Evolutionary conservation across 2,113 vertebrate genomes (phyloP).

Genomic region (Calidris pygmaea): DNA sequence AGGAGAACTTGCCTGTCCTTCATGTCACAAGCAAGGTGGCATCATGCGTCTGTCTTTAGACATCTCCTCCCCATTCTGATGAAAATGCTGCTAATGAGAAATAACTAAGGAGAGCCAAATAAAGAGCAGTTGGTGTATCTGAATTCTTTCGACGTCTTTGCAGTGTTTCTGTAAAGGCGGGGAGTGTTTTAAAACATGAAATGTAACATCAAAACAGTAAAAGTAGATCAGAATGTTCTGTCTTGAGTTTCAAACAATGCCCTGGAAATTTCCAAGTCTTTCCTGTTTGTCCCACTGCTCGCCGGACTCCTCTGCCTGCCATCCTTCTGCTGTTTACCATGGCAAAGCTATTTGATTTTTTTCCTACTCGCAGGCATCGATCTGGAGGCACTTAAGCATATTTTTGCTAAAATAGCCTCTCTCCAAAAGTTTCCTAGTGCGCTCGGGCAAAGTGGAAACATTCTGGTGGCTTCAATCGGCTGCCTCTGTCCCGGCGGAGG

Average conservation of each 20-base stretch:
- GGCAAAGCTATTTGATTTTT: conserved; percentile 36
- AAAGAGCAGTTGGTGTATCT: conserved; percentile 21
- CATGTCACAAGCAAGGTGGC: accelerated
- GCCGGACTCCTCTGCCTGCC: not conserved
- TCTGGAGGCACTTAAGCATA: conserved; percentile 55
- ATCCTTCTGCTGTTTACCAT: conserved; percentile 41
- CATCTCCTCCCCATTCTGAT: not conserved
- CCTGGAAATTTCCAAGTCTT: conserved; percentile 53
- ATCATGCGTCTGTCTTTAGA: not conserved
- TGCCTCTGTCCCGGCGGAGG: not conserved
- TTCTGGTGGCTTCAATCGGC: not conserved
- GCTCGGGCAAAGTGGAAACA: conserved; percentile 34
- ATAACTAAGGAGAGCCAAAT: not conserved
- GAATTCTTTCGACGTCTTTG: conserved; percentile 14
- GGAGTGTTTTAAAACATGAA: conserved; percentile 44
- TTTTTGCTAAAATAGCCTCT: not conserved
- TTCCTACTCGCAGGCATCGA: conserved; percentile 40
- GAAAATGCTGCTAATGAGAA: not conserved
- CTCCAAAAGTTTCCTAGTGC: conserved; percentile 15
- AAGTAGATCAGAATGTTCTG: conserved; percentile 66
- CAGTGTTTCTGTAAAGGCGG: conserved; percentile 31
- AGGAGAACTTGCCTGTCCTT: not conserved
- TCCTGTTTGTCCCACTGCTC: conserved; percentile 37
- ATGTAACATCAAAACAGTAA: conserved; percentile 47
- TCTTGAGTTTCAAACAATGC: conserved; percentile 44